phyloP scores from a whole-genome alignment of 2,888 invertebrate species.

The Archips crataeganus region DNA sequence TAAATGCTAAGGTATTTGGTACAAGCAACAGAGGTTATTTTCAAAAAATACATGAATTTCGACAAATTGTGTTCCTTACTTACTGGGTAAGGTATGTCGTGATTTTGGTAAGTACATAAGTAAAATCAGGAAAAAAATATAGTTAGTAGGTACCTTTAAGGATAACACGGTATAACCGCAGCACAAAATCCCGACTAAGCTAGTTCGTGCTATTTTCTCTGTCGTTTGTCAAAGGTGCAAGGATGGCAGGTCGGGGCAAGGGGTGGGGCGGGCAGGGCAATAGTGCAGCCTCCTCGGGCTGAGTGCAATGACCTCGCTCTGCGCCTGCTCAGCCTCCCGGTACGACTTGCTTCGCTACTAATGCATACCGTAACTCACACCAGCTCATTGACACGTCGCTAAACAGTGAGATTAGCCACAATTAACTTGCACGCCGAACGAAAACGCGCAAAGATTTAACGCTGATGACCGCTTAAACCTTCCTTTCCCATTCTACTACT shows the following conservation, averaged over 20 bases:
- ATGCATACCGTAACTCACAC: conserved; percentile 55
- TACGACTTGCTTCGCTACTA: conserved; percentile 61
- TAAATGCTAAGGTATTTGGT: conserved; percentile 47
- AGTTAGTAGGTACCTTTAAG: no score
- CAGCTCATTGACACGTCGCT: conserved; percentile 60
- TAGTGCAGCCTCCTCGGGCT: conserved; percentile 68
- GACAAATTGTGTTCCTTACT: neutral
- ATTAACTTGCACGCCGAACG: conserved; percentile 52
- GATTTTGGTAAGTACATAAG: neutral
- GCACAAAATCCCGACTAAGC: conserved; percentile 14
- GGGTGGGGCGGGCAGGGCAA: conserved; percentile 61
- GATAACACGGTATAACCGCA: conserved; percentile 3
- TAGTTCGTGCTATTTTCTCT: conserved; percentile 39
- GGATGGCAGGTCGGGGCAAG: conserved; percentile 59
- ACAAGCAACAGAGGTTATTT: conserved; percentile 1
- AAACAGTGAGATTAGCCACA: conserved; percentile 52
- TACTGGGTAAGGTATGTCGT: no score
- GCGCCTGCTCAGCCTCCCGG: conserved; percentile 68
- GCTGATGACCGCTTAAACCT: conserved; percentile 33
- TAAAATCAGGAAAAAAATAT: neutral
- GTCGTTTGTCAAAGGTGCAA: conserved; percentile 46
- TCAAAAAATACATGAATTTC: neutral
- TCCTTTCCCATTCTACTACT: conserved; percentile 34
- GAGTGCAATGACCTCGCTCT: conserved; percentile 75
- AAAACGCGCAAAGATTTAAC: conserved; percentile 40